Evolutionary conservation across 2,113 vertebrate species (phyloP).

Genomic region (Panthera leo): DNA sequence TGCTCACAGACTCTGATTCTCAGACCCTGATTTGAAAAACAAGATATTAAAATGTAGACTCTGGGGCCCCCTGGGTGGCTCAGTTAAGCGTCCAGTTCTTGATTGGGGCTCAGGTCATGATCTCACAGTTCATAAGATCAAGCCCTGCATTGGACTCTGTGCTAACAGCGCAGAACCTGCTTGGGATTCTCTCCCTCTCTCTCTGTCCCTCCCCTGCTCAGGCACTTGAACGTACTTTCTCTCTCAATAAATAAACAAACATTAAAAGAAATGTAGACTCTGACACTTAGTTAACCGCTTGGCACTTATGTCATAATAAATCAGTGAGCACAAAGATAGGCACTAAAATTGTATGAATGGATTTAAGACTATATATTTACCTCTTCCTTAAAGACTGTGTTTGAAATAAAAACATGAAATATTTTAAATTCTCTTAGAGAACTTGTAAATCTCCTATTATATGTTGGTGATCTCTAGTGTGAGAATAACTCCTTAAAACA

Average conservation of each 20-base stretch:
- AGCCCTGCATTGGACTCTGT: too few relatives aligned
- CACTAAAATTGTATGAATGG: neutral
- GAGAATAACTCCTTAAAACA: neutral
- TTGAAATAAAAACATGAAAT: slow-evolving; percentile 46
- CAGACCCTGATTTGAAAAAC: neutral
- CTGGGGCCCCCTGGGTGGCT: neutral
- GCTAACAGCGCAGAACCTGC: too few relatives aligned
- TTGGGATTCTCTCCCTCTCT: too few relatives aligned
- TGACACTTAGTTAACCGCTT: neutral
- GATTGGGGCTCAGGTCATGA: too few relatives aligned
- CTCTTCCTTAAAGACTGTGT: neutral
- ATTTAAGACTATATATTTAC: slow-evolving; percentile 12
- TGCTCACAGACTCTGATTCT: neutral
- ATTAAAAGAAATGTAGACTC: neutral
- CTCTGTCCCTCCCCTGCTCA: too few relatives aligned
- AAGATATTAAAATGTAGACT: slow-evolving; percentile 30
- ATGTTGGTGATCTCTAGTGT: neutral
- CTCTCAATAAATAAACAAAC: too few relatives aligned
- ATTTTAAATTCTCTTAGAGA: neutral
- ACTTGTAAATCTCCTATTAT: neutral
- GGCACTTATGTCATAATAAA: neutral
- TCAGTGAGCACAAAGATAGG: neutral
- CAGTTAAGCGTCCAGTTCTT: too few relatives aligned
- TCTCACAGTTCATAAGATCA: too few relatives aligned
- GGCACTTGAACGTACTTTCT: too few relatives aligned